phyloP scores from a whole-genome alignment of 2,888 invertebrate species.

The Griposia aprilina region DNA sequence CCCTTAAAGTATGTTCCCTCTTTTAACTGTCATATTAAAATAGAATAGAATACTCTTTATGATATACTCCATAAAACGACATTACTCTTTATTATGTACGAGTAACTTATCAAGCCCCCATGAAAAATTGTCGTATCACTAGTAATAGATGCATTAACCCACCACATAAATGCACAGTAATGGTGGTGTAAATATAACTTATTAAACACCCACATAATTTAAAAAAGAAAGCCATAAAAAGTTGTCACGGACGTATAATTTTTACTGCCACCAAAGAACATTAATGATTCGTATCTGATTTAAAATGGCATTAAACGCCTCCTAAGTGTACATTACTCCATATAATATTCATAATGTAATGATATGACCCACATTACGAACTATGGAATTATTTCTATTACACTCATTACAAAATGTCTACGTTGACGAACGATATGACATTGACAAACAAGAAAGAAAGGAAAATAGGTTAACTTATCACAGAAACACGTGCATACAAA shows the following conservation, averaged over 20 bases:
- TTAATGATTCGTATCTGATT: conserved; percentile 64
- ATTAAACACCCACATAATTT: conserved; percentile 48
- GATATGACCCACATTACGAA: conserved; percentile 50
- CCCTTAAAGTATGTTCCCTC: no score
- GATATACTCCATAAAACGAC: no score
- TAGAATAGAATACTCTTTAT: no score
- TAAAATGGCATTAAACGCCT: conserved; percentile 56
- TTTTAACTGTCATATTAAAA: no score
- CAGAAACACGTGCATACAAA: not conserved
- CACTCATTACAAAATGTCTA: conserved; percentile 7
- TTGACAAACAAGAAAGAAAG: not conserved
- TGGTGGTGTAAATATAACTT: conserved; percentile 30
- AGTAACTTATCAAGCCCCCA: not conserved
- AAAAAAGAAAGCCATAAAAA: conserved; percentile 46
- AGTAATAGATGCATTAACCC: conserved; percentile 21
- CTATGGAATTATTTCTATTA: conserved; percentile 36
- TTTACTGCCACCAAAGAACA: conserved; percentile 37
- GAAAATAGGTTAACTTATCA: not conserved
- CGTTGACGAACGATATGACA: not conserved
- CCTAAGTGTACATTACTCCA: conserved; percentile 61
- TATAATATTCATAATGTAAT: conserved; percentile 63
- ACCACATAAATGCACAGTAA: conserved; percentile 13
- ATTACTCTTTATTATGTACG: no score
- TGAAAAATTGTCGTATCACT: not conserved
- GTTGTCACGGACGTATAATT: conserved; percentile 52